These are phyloP conservation scores for Porphyrio hochstetteri DNA, from an alignment of 2,113 vertebrate genomes.

Conservation along the genomic window DNA sequence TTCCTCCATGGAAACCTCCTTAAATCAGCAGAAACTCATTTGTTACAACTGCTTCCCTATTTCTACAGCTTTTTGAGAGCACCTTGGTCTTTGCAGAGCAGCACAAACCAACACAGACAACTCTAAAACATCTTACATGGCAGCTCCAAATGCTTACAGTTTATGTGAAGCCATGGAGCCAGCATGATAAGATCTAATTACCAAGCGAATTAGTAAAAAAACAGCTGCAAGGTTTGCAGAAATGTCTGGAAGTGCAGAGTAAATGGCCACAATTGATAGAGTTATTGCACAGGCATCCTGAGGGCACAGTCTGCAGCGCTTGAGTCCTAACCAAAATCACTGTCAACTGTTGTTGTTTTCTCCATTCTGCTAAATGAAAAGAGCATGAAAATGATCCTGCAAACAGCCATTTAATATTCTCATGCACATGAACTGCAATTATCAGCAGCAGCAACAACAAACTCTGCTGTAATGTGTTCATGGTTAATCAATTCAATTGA, in stretches of 20 bases:
- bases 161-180: constrained; percentile 68
- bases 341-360: constrained; percentile 37
- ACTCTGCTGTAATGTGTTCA: constrained; percentile 63
- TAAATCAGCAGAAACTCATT: neutral
- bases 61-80: neutral
- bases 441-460: constrained; percentile 56
- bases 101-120: neutral
- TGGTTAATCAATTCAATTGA: constrained; percentile 77
- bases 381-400: constrained; percentile 29
- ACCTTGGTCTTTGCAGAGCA: neutral
- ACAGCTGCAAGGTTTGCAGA: constrained; percentile 70
- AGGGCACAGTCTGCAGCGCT: constrained; percentile 51
- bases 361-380: constrained; percentile 49
- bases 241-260: constrained; percentile 43
- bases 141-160: constrained; percentile 61
- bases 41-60: neutral
- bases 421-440: constrained; percentile 49
- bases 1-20: neutral
- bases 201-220: constrained; percentile 63
- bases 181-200: constrained; percentile 70
- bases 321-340: constrained; percentile 49
- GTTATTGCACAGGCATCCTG: constrained; percentile 52
- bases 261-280: constrained; percentile 65
- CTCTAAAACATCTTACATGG: constrained; percentile 12
- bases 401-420: constrained; percentile 58